Evolutionary conservation across 2,888 invertebrate genomes (phyloP).

Genomic region (Coremacera marginata): DNA sequence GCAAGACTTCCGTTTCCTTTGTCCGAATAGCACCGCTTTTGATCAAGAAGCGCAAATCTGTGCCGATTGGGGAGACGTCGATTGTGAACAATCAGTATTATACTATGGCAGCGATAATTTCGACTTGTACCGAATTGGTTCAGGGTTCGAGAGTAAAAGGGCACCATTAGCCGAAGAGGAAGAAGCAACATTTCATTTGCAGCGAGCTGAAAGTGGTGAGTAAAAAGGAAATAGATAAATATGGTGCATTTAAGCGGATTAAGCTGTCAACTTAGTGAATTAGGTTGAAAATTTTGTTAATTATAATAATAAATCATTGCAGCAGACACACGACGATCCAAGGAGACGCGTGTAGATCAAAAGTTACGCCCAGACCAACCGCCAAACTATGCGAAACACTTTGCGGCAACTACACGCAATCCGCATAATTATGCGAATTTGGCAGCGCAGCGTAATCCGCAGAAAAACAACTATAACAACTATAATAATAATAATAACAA

Average conservation of each 20-base stretch:
- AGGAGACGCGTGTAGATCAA: constrained; percentile 65
- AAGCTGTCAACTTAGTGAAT: neutral
- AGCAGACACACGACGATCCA: constrained; percentile 65
- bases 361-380: constrained; percentile 62
- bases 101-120: constrained; percentile 87
- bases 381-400: constrained; percentile 55
- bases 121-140: constrained; percentile 85
- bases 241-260: neutral
- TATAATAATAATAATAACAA: constrained; percentile 47
- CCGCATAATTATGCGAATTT: constrained; percentile 53
- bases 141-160: constrained; percentile 79
- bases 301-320: constrained; percentile 45
- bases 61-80: constrained; percentile 91
- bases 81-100: constrained; percentile 84
- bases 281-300: constrained; percentile 1
- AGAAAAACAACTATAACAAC: constrained; percentile 36
- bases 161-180: constrained; percentile 74
- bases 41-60: constrained; percentile 94
- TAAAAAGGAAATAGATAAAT: neutral
- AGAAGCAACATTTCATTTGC: constrained; percentile 79
- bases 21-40: constrained; percentile 90
- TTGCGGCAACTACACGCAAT: constrained; percentile 52
- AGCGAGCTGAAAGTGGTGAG: constrained; percentile 78
- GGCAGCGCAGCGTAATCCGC: constrained; percentile 40
- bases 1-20: constrained; percentile 87